A percentile compares a stretch with the other conserved stretches of the same genome.
phyloP scores from a whole-genome alignment of 2,888 invertebrate genomes.

The Habrosyne pyritoides region DNA sequence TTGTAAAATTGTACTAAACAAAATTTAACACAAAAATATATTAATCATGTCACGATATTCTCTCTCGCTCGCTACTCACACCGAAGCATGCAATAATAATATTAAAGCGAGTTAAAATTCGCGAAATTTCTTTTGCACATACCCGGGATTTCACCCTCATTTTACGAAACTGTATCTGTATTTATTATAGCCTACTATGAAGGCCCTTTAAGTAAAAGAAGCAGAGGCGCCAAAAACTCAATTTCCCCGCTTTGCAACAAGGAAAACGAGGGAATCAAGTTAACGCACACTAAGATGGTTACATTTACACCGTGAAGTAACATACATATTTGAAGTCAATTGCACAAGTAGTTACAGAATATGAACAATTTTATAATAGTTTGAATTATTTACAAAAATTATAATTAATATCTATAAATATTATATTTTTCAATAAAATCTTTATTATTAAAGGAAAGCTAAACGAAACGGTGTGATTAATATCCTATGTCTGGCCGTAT shows the following conservation, averaged over 20 bases:
- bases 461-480: conserved; percentile 15
- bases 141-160: conserved; percentile 26
- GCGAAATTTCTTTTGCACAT: conserved; percentile 29
- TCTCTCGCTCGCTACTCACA: too few relatives aligned
- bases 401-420: too few relatives aligned
- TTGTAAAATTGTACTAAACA: not conserved
- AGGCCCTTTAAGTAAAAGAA: conserved; percentile 35
- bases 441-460: not conserved
- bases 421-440: too few relatives aligned
- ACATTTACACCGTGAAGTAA: conserved; percentile 21
- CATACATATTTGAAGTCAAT: conserved; percentile 5
- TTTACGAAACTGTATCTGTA: conserved; percentile 28
- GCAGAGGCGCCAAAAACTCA: conserved; percentile 42
- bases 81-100: conserved; percentile 31
- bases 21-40: conserved; percentile 11
- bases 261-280: conserved; percentile 44
- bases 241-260: conserved; percentile 40
- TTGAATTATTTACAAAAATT: too few relatives aligned
- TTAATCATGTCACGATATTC: conserved; percentile 30
- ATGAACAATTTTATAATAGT: conserved; percentile 5
- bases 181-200: conserved; percentile 32
- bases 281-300: conserved; percentile 34
- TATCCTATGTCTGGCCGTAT: conserved; percentile 10
- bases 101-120: conserved; percentile 34
- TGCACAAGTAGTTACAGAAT: not conserved